Conservation (phyloP, 2,797 vertebrate species). For the Sebastes flavidus region DNA sequence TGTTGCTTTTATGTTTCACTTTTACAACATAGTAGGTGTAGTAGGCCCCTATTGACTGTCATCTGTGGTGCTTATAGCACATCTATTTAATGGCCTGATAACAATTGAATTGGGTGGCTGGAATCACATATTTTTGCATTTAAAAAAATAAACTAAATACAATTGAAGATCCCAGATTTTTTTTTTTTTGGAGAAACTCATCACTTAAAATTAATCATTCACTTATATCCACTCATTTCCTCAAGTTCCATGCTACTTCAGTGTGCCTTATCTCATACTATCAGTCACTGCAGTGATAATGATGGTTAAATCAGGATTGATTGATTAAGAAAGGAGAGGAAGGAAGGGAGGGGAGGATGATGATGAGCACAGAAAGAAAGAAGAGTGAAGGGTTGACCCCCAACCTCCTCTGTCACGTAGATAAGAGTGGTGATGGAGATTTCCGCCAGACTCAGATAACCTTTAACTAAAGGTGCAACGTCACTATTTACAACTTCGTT, state of each 20-base stretch:
- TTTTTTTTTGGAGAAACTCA: background rate
- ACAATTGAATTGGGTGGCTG: too few relatives aligned
- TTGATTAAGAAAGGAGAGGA: slow-evolving; percentile 61
- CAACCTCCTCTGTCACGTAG: slow-evolving; percentile 53
- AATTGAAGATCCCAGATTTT: background rate
- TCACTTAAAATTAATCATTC: background rate
- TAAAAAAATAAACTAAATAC: background rate
- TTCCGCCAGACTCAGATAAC: slow-evolving; percentile 44
- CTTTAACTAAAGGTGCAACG: slow-evolving; percentile 24
- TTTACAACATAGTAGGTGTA: too few relatives aligned
- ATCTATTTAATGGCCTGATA: too few relatives aligned
- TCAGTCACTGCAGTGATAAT: slow-evolving; percentile 57
- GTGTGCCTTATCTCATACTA: slow-evolving; percentile 17
- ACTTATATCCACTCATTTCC: slow-evolving; percentile 15
- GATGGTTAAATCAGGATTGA: slow-evolving; percentile 57
- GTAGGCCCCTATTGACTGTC: too few relatives aligned
- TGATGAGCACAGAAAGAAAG: slow-evolving; percentile 36
- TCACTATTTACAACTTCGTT: background rate
- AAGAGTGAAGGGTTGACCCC: slow-evolving; percentile 56
- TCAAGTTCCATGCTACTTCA: background rate
- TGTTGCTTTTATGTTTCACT: too few relatives aligned
- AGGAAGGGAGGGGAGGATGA: slow-evolving; percentile 51
- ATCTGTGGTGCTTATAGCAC: too few relatives aligned
- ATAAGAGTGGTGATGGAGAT: slow-evolving; percentile 64
- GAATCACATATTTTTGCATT: background rate